Evolutionary conservation across 2,888 invertebrate species (phyloP).

Genomic region (Brenthis daphne): DNA sequence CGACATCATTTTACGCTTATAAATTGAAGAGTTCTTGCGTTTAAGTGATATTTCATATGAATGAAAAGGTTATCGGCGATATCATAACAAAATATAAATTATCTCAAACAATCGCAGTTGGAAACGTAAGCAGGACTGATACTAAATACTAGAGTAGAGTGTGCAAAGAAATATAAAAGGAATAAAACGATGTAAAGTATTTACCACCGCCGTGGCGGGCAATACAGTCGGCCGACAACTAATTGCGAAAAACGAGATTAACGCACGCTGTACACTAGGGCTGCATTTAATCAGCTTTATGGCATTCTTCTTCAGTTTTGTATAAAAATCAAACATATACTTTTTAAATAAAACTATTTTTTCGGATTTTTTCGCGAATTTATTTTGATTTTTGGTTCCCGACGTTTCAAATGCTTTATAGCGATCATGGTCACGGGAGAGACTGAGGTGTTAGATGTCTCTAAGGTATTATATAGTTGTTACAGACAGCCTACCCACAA

Average conservation of each 20-base stretch:
- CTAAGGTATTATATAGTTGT: no score
- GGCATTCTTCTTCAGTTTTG: background rate
- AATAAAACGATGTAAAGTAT: conserved; percentile 56
- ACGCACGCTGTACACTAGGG: conserved; percentile 55
- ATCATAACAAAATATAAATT: conserved; percentile 18
- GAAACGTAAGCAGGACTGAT: conserved; percentile 7
- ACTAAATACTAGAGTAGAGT: conserved; percentile 49
- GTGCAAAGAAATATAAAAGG: conserved; percentile 58
- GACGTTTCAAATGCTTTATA: no score
- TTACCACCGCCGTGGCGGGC: conserved; percentile 60
- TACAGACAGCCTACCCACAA: no score
- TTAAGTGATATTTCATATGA: conserved; percentile 10
- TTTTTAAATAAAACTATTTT: no score
- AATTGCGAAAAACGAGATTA: conserved; percentile 79
- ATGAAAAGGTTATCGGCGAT: conserved; percentile 20
- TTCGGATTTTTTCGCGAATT: no score
- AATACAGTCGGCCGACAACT: conserved; percentile 68
- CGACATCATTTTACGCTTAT: no score
- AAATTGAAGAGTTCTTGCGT: no score
- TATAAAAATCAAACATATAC: no score
- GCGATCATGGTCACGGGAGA: no score
- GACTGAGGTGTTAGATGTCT: no score
- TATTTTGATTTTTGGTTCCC: no score
- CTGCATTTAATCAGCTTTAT: conserved; percentile 46
- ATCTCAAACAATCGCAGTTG: no score